These are phyloP conservation scores for Triops longicaudatus DNA, from an alignment of 1,140 invertebrate genomes.

Conservation along the genomic window DNA sequence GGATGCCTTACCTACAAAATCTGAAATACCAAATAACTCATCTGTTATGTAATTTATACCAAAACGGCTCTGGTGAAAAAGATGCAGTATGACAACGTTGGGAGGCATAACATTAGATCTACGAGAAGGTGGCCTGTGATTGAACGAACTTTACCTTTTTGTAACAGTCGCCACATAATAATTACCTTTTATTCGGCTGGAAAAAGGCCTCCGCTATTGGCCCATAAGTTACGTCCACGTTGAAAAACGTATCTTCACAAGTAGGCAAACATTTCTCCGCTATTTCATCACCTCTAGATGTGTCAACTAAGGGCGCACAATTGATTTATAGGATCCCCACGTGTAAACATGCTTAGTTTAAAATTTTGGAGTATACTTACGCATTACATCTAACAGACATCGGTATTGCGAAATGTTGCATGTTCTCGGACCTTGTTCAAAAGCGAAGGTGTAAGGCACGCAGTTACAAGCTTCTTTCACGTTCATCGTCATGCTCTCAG, in stretches of 20 bases:
- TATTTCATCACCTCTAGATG: neutral
- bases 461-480: neutral
- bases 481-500: neutral
- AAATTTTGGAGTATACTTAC: neutral
- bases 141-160: neutral
- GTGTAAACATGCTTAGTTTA: neutral
- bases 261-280: neutral
- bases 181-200: neutral
- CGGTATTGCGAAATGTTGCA: neutral
- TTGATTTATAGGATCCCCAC: neutral
- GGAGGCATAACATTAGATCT: neutral
- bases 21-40: neutral
- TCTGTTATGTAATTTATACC: neutral
- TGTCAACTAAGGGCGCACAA: neutral
- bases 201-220: neutral
- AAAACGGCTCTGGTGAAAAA: neutral
- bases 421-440: neutral
- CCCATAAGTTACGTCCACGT: neutral
- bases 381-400: neutral
- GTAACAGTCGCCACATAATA: neutral
- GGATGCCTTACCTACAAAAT: neutral
- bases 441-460: neutral
- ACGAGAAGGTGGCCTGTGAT: neutral
- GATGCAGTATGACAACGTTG: neutral
- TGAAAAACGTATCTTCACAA: constrained; percentile 4